A percentile compares a stretch with the other conserved stretches of the same genome.
These are phyloP conservation scores for Bubo bubo DNA, from an alignment of 2,113 vertebrate genomes.

Conservation along the genomic window DNA sequence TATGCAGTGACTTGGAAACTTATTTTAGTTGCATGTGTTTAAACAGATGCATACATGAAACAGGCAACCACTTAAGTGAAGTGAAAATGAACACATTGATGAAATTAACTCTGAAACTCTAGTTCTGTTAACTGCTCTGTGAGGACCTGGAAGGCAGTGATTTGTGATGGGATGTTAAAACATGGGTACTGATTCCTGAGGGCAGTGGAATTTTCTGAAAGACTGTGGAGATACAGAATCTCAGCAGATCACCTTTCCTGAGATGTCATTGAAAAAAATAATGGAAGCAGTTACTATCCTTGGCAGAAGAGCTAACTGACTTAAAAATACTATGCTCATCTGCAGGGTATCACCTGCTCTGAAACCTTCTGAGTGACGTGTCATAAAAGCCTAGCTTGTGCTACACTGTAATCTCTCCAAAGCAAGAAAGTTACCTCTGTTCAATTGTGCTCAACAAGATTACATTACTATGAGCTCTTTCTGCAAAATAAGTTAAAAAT, in stretches of 20 bases:
- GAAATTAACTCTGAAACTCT: neutral
- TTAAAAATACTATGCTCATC: neutral
- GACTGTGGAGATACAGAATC: neutral
- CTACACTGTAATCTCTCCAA: neutral
- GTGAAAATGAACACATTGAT: neutral
- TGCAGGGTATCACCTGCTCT: accelerated
- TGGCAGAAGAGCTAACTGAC: neutral
- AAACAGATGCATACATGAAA: neutral
- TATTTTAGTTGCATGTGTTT: neutral
- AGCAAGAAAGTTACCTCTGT: neutral
- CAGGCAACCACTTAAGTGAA: neutral
- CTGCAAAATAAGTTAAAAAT: neutral
- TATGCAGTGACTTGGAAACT: neutral
- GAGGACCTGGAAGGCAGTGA: neutral
- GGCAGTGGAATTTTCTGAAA: neutral
- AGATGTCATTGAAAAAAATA: neutral
- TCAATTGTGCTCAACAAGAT: neutral
- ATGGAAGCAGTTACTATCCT: neutral
- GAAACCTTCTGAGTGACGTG: neutral
- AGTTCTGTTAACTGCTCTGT: neutral
- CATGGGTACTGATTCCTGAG: neutral
- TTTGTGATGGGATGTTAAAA: neutral
- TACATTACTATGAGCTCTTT: neutral
- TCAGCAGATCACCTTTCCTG: neutral
- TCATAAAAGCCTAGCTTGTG: neutral